Evolutionary conservation across 2,888 invertebrate genomes (phyloP).

Genomic region (Drosophila siamana): DNA sequence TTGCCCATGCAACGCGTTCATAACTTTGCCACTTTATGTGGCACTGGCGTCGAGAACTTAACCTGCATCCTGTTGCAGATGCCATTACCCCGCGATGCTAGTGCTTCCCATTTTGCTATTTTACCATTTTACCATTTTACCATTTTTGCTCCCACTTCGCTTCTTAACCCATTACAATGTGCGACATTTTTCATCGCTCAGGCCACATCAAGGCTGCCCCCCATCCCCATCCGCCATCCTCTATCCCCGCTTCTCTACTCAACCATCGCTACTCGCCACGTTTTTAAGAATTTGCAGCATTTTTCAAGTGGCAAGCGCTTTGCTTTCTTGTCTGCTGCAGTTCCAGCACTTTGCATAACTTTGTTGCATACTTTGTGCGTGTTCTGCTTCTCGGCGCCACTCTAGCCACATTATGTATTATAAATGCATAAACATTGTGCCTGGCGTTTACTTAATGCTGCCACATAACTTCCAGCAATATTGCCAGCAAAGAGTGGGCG

Average conservation of each 20-base stretch:
- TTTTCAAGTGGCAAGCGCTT: slow-evolving; percentile 75
- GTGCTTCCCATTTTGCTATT: slow-evolving; percentile 22
- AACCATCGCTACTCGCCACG: not conserved
- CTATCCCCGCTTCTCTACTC: too few species aligned
- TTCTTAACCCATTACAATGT: slow-evolving; percentile 76
- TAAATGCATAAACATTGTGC: slow-evolving; percentile 78
- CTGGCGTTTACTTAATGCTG: slow-evolving; percentile 78
- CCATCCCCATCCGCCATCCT: not conserved
- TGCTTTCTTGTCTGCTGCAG: slow-evolving; percentile 58
- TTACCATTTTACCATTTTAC: slow-evolving; percentile 29
- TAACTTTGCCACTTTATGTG: slow-evolving; percentile 77
- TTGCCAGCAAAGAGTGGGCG: not conserved
- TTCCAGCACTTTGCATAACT: slow-evolving; percentile 78
- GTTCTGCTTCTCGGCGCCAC: slow-evolving; percentile 23
- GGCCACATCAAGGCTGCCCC: not conserved
- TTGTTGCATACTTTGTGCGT: slow-evolving; percentile 75
- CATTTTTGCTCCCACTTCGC: slow-evolving; percentile 20
- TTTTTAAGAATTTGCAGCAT: slow-evolving; percentile 45
- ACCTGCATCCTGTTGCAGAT: slow-evolving; percentile 76
- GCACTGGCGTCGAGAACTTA: slow-evolving; percentile 74
- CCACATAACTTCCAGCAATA: slow-evolving; percentile 53
- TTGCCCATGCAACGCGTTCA: slow-evolving; percentile 48
- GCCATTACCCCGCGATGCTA: slow-evolving; percentile 44
- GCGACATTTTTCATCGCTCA: slow-evolving; percentile 60
- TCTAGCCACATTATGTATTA: slow-evolving; percentile 69